Conservation (phyloP, 2,797 vertebrate genomes). For the Eulemur albifrons region DNA sequence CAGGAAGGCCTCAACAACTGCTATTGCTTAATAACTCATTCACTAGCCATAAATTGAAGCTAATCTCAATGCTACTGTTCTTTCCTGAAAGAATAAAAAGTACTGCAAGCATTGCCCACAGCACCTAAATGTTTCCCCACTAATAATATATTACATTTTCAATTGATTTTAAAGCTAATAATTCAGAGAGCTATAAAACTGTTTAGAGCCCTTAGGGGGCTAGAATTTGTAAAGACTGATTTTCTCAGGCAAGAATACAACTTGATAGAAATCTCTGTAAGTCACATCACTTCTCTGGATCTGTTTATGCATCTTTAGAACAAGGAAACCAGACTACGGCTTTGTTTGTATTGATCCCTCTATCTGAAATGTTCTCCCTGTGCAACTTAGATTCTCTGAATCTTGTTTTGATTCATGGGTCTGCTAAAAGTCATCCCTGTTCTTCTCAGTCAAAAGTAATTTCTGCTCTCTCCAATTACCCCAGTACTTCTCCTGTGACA, state of each 20-base stretch:
- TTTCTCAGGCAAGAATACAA: constrained; percentile 13
- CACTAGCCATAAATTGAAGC: background rate
- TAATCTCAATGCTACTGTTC: background rate
- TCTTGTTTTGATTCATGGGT: background rate
- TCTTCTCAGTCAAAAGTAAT: background rate
- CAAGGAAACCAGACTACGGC: background rate
- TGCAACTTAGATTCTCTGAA: background rate
- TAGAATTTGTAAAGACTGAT: constrained; percentile 18
- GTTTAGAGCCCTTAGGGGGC: background rate
- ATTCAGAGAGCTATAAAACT: constrained; percentile 49
- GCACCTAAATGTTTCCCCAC: background rate
- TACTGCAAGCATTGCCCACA: background rate
- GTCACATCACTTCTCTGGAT: constrained; percentile 14
- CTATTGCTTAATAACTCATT: background rate
- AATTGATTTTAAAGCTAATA: constrained; percentile 50
- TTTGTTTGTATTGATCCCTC: background rate
- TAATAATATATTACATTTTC: constrained; percentile 5
- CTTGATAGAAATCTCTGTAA: background rate
- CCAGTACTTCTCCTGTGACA: background rate
- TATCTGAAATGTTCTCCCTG: background rate
- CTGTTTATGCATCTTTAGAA: constrained; percentile 27
- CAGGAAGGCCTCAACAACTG: background rate
- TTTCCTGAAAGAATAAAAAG: background rate
- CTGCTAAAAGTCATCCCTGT: background rate
- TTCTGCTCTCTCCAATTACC: background rate